Conservation (phyloP, 1,140 invertebrate species). For the Lasaia peninsularis region DNA sequence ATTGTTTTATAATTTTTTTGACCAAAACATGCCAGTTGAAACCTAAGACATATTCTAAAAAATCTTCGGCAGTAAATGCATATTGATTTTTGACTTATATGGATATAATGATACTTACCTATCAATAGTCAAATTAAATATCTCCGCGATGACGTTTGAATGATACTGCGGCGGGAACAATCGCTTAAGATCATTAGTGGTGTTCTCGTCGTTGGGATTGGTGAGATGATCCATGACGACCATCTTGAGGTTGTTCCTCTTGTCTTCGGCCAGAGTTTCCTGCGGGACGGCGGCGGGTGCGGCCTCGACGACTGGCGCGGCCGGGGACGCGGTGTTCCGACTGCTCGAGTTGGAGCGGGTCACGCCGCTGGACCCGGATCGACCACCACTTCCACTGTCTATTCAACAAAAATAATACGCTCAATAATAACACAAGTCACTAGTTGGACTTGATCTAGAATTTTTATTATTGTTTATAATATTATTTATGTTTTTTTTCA, state of each 20-base stretch:
- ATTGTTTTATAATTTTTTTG: no score
- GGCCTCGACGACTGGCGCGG: slow-evolving; percentile 20
- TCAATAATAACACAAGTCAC: no score
- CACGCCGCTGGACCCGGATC: slow-evolving; percentile 42
- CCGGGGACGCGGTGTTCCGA: slow-evolving; percentile 28
- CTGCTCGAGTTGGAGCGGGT: slow-evolving; percentile 44
- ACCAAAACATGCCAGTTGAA: no score
- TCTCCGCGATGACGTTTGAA: slow-evolving; percentile 52
- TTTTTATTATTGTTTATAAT: no score
- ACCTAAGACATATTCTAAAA: no score
- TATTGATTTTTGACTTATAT: no score
- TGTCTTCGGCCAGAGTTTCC: slow-evolving; percentile 43
- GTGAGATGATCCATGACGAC: slow-evolving; percentile 45
- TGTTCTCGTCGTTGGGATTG: slow-evolving; percentile 44
- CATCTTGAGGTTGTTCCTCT: slow-evolving; percentile 46
- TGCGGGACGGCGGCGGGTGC: slow-evolving; percentile 25
- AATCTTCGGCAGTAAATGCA: no score
- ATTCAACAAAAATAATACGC: background rate
- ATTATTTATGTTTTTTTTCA: no score
- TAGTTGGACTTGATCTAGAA: no score
- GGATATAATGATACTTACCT: slow-evolving; percentile 43
- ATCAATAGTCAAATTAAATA: slow-evolving; percentile 52
- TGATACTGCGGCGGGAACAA: slow-evolving; percentile 43
- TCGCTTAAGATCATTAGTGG: slow-evolving; percentile 43
- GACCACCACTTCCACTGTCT: slow-evolving; percentile 37